Conservation (phyloP, 2,888 invertebrate species). For the Hydropsyche betteni region DNA sequence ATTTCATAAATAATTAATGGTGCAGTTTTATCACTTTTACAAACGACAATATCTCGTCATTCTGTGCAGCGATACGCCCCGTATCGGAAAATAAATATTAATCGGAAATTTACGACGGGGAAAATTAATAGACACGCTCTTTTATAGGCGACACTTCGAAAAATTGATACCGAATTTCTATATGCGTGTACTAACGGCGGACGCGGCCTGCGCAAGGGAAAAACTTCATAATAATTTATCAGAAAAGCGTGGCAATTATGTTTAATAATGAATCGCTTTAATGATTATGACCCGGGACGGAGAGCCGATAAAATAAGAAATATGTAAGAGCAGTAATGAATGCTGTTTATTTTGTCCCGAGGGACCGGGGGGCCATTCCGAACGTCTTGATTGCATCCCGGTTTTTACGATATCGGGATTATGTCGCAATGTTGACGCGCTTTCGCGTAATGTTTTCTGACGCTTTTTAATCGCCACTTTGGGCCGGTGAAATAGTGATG, state of each 20-base stretch:
- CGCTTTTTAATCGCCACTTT: slow-evolving; percentile 16
- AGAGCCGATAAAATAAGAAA: slow-evolving; percentile 30
- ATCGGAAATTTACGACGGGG: not conserved
- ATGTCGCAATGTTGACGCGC: not conserved
- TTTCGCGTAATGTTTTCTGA: slow-evolving; percentile 11
- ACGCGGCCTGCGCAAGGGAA: not conserved
- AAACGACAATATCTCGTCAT: no score
- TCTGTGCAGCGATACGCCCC: no score
- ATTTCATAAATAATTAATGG: no score
- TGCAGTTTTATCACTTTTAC: no score
- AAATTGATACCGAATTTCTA: slow-evolving; percentile 21
- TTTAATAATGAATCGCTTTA: slow-evolving; percentile 32
- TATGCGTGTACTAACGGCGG: not conserved
- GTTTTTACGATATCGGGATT: slow-evolving; percentile 23
- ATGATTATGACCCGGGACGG: slow-evolving; percentile 30
- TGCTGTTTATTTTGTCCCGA: slow-evolving; percentile 1
- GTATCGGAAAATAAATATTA: slow-evolving; percentile 8
- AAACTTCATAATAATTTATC: slow-evolving; percentile 25
- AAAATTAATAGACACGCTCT: slow-evolving; percentile 7
- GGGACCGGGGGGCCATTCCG: slow-evolving; percentile 4
- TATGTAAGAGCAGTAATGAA: slow-evolving; percentile 27
- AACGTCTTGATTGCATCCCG: slow-evolving; percentile 28
- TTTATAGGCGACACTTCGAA: slow-evolving; percentile 8
- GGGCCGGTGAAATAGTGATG: not conserved
- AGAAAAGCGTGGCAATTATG: slow-evolving; percentile 24